A percentile compares a stretch with the other conserved stretches of the same genome.
Evolutionary conservation across 2,888 invertebrate genomes (phyloP).

Genomic region (Xylota segnis): DNA sequence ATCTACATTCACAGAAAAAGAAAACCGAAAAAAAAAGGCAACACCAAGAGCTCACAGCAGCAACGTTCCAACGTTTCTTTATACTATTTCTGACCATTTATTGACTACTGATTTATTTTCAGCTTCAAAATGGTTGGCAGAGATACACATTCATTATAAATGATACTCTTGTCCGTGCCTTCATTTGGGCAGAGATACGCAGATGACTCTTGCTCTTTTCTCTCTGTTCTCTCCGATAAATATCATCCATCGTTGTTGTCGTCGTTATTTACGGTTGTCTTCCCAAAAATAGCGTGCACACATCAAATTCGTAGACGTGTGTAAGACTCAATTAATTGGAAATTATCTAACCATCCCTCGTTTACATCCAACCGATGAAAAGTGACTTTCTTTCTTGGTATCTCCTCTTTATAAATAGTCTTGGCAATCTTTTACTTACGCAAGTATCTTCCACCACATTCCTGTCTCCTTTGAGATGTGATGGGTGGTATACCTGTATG

Average conservation of each 20-base stretch:
- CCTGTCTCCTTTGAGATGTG: conserved; percentile 31
- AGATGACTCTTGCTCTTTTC: conserved; percentile 37
- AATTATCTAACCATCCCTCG: conserved; percentile 66
- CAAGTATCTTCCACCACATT: conserved; percentile 50
- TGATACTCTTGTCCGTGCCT: conserved; percentile 52
- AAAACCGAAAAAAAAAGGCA: background rate
- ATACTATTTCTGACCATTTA: conserved; percentile 72
- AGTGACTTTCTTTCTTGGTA: conserved; percentile 29
- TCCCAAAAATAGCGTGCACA: conserved; percentile 63
- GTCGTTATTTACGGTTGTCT: conserved; percentile 65
- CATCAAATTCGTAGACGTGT: conserved; percentile 60
- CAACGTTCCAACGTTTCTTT: conserved; percentile 10
- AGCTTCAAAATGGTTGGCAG: conserved; percentile 69
- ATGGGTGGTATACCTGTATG: conserved; percentile 56
- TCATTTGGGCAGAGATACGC: conserved; percentile 64
- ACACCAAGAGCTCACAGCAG: conserved; percentile 19
- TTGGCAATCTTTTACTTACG: conserved; percentile 39
- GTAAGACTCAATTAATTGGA: conserved; percentile 72
- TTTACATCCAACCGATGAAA: conserved; percentile 35
- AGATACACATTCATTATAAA: conserved; percentile 37
- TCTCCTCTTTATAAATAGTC: conserved; percentile 39
- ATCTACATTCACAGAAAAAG: conserved; percentile 34
- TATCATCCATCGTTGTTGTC: background rate
- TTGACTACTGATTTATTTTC: conserved; percentile 74
- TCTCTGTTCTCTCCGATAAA: background rate